Evolutionary conservation across 2,888 invertebrate genomes (phyloP).

Genomic region (Trimorus sp.): DNA sequence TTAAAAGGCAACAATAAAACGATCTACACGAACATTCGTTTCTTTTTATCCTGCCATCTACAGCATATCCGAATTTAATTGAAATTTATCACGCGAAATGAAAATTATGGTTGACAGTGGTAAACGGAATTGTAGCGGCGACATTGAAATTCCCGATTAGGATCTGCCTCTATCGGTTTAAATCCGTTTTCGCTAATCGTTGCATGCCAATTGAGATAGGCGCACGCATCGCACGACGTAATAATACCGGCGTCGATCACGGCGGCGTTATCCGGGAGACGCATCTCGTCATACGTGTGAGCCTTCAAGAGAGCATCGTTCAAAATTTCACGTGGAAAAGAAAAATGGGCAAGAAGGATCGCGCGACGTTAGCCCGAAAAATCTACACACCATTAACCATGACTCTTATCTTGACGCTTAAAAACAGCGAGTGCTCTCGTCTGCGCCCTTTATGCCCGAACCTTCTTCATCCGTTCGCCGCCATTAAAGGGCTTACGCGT

Average conservation of each 20-base stretch:
- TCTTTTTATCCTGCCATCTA: slow-evolving; percentile 23
- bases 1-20: slow-evolving; percentile 8
- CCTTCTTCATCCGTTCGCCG: slow-evolving; percentile 69
- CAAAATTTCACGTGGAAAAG: slow-evolving; percentile 59
- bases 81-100: slow-evolving; percentile 43
- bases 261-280: slow-evolving; percentile 15
- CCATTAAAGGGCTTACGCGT: slow-evolving; percentile 70
- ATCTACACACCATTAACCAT: slow-evolving; percentile 77
- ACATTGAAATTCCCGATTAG: slow-evolving; percentile 38
- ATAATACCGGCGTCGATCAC: slow-evolving; percentile 20
- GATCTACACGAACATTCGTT: slow-evolving; percentile 4
- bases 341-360: slow-evolving; percentile 63
- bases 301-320: slow-evolving; percentile 49
- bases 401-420: slow-evolving; percentile 75
- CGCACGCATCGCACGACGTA: slow-evolving; percentile 25
- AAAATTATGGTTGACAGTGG: slow-evolving; percentile 30
- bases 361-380: slow-evolving; percentile 69
- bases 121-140: slow-evolving; percentile 27
- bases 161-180: slow-evolving; percentile 35
- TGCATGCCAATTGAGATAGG: slow-evolving; percentile 23
- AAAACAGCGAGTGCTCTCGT: slow-evolving; percentile 74
- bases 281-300: slow-evolving; percentile 13
- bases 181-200: slow-evolving; percentile 29
- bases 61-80: slow-evolving; percentile 36
- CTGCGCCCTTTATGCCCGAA: slow-evolving; percentile 65